Evolutionary conservation across 1,140 invertebrate genomes (phyloP).

Genomic region (Leptinotarsa defecta): DNA sequence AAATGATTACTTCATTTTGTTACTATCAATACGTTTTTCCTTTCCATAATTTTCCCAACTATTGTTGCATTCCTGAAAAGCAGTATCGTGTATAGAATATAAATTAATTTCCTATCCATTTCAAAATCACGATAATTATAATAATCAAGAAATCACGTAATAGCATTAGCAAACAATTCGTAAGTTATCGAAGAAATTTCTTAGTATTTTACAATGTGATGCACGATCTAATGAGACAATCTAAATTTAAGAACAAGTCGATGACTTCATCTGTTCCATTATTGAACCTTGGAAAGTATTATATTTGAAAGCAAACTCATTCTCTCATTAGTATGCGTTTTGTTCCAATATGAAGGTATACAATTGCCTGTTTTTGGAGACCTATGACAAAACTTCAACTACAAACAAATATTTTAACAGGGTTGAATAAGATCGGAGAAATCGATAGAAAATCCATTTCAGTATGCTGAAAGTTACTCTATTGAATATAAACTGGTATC

Average conservation of each 20-base stretch:
- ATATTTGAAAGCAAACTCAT: not conserved
- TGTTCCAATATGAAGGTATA: too few species aligned
- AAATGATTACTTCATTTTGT: too few species aligned
- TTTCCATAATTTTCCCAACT: not conserved
- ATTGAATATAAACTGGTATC: too few species aligned
- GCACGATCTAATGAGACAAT: not conserved
- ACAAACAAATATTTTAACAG: too few species aligned
- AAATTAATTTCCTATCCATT: not conserved
- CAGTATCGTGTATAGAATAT: not conserved
- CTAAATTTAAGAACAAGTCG: not conserved
- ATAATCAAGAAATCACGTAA: not conserved
- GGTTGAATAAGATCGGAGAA: too few species aligned
- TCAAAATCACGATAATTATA: not conserved
- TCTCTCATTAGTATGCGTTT: too few species aligned
- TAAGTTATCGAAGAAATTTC: constrained; percentile 3
- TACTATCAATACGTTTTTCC: too few species aligned
- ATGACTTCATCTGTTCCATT: not conserved
- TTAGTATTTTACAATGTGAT: not conserved
- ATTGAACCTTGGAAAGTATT: not conserved
- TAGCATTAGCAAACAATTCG: not conserved
- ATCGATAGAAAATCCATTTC: too few species aligned
- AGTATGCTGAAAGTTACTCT: too few species aligned
- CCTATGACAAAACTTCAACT: too few species aligned
- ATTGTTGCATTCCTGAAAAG: not conserved
- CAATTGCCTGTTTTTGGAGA: too few species aligned